phyloP scores from a whole-genome alignment of 2,797 vertebrate genomes.

The Tapirus indicus region DNA sequence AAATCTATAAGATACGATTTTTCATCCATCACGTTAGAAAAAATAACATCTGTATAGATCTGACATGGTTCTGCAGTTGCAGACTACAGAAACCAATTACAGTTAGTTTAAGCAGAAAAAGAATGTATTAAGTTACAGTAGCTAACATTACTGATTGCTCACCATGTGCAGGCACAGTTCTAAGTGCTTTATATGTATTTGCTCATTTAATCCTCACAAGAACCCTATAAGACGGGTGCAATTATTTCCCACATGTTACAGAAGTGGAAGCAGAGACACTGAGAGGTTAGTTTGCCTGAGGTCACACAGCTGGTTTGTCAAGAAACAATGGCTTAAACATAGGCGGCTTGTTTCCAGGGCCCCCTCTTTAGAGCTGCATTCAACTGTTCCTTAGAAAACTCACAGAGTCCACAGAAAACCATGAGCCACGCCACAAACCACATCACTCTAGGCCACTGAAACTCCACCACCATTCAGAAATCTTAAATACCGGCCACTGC shows the following conservation, averaged over 20 bases:
- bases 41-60: not conserved
- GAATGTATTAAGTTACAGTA: not conserved
- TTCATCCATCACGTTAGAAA: not conserved
- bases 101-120: constrained; percentile 37
- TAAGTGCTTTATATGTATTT: not conserved
- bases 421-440: not conserved
- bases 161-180: not conserved
- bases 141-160: not conserved
- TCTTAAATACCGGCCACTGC: not conserved
- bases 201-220: not conserved
- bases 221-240: not conserved
- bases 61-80: not conserved
- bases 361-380: not conserved
- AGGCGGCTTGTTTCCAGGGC: not conserved
- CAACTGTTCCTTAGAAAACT: not conserved
- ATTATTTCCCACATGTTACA: not conserved
- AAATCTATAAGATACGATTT: not conserved
- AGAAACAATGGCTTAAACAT: not conserved
- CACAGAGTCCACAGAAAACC: not conserved
- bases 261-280: not conserved
- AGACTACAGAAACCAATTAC: not conserved
- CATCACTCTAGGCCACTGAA: not conserved
- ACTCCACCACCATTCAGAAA: not conserved
- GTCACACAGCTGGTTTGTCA: not conserved
- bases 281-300: not conserved